These are phyloP conservation scores for Drosophila albomicans DNA, from an alignment of 1,140 invertebrate genomes.

Conservation along the genomic window DNA sequence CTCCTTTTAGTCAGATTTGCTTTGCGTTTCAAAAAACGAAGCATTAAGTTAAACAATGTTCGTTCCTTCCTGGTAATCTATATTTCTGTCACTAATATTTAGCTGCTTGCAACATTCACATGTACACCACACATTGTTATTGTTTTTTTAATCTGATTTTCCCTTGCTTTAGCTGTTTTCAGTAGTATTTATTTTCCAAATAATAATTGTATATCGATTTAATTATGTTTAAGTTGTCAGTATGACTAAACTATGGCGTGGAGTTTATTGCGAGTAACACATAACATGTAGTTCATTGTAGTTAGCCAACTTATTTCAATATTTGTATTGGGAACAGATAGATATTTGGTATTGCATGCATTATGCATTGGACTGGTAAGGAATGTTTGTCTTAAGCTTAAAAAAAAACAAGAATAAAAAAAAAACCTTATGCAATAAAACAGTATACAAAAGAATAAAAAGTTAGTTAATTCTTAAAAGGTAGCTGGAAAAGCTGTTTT, in stretches of 20 bases:
- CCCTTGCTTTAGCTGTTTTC: constrained; percentile 55
- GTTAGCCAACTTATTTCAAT: constrained; percentile 75
- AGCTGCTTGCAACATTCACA: constrained; percentile 53
- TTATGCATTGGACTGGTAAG: constrained; percentile 59
- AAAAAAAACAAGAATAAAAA: constrained; percentile 34
- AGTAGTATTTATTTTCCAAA: constrained; percentile 71
- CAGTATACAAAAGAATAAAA: constrained; percentile 25
- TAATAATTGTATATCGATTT: constrained; percentile 33
- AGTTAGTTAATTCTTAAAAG: constrained; percentile 31
- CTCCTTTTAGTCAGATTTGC: constrained; percentile 30
- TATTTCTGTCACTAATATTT: constrained; percentile 17
- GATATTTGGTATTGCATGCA: constrained; percentile 51
- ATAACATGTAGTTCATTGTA: constrained; percentile 43
- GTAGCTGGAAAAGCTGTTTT: constrained; percentile 33
- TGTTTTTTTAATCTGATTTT: constrained; percentile 35
- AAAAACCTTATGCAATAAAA: constrained; percentile 20
- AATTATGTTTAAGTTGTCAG: constrained; percentile 54
- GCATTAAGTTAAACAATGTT: constrained; percentile 53
- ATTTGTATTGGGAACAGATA: constrained; percentile 56
- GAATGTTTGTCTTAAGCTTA: constrained; percentile 61
- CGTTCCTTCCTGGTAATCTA: constrained; percentile 6
- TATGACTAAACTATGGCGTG: constrained; percentile 24
- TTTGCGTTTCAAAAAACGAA: constrained; percentile 55
- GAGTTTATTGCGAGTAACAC: constrained; percentile 16
- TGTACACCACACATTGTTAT: constrained; percentile 51